A percentile compares a stretch with the other conserved stretches of the same genome.
phyloP scores from a whole-genome alignment of 2,888 invertebrate genomes.

The Scaptomyza tumidula region DNA sequence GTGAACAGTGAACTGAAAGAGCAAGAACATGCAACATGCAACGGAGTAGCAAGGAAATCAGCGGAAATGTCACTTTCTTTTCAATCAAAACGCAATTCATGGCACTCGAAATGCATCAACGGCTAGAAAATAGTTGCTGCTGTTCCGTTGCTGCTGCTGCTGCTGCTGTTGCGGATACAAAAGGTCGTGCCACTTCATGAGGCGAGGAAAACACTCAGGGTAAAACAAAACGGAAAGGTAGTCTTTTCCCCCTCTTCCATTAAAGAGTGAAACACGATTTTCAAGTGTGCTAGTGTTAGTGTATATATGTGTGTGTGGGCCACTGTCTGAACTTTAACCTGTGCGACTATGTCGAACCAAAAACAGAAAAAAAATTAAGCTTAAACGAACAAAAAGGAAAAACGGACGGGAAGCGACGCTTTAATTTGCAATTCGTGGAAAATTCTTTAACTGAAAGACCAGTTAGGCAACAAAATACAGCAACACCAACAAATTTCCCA shows the following conservation, averaged over 20 bases:
- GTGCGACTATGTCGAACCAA: slow-evolving; percentile 43
- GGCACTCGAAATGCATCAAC: slow-evolving; percentile 66
- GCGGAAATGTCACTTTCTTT: slow-evolving; percentile 81
- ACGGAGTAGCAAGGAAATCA: slow-evolving; percentile 62
- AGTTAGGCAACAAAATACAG: slow-evolving; percentile 44
- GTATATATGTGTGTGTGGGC: slow-evolving; percentile 4
- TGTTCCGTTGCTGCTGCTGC: background rate
- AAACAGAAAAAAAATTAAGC: slow-evolving; percentile 19
- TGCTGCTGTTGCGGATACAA: slow-evolving; percentile 25
- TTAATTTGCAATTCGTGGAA: slow-evolving; percentile 83
- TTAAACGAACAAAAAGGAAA: slow-evolving; percentile 5
- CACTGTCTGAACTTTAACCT: slow-evolving; percentile 74
- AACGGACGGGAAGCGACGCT: slow-evolving; percentile 55
- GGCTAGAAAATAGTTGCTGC: slow-evolving; percentile 18
- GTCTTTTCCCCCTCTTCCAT: background rate
- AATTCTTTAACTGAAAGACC: slow-evolving; percentile 69
- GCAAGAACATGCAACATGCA: slow-evolving; percentile 16
- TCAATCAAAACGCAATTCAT: slow-evolving; percentile 80
- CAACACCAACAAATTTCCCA: background rate
- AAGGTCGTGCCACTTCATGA: slow-evolving; percentile 60
- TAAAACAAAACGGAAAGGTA: slow-evolving; percentile 62
- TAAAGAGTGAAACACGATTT: slow-evolving; percentile 68
- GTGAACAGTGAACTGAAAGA: background rate
- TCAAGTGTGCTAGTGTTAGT: slow-evolving; percentile 39
- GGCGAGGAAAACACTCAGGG: slow-evolving; percentile 43